Base-by-base conservation (phyloP, 2,113 vertebrate genomes). In the Clarias batrachus region DNA sequence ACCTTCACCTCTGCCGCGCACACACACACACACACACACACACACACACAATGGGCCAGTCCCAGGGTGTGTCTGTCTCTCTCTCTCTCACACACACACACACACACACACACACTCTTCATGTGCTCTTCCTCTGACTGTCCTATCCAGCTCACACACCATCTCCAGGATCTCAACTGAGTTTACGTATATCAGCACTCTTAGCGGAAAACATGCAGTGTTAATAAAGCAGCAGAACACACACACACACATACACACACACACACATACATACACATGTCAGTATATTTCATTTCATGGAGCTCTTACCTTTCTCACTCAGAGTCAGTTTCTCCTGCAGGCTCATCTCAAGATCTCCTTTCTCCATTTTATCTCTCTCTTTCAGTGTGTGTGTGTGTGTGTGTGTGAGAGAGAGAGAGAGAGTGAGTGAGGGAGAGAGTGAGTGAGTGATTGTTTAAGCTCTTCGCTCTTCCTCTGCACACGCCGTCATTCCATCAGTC, bases 401-500 rank as follows among this genome's bases (percentile, higher is more conserved):
- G 82, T 54, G 52, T 82, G 66, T 85, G 33, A 37, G 33, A 37
- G 2, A 37, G 33, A 37, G 33, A 37, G 33, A 37, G 48, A 8
- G 48, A 9, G 74, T 66, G 60, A 25, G n/a, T 81, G 63, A 82
- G 13, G 11, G 65, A 30, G 56, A 92, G 84, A 37, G 82, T 56
- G 54, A 78, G 66, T 85, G 27, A 14, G 82, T 71, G 57, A 65
- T n/a, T 76, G 41, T 74, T 93, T 89, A 91, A 88, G 86, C 86
- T 87, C 88, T 88, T 77, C 74, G 30, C 77, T 91, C 90, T 90
- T 87, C 88, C 6, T 81, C 89, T 89, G 90, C 93, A 88, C 92
- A 88, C 84, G 91, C 91, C 91, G 91, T 95, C 95, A 95, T 95
- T 95, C 95, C 94, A 94, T 92, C 91, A 91, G 79, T 87, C 84